A percentile compares a stretch with the other conserved stretches of the same genome.
phyloP scores from a whole-genome alignment of 2,888 invertebrate genomes.

The Drosophila nr. fundita region DNA sequence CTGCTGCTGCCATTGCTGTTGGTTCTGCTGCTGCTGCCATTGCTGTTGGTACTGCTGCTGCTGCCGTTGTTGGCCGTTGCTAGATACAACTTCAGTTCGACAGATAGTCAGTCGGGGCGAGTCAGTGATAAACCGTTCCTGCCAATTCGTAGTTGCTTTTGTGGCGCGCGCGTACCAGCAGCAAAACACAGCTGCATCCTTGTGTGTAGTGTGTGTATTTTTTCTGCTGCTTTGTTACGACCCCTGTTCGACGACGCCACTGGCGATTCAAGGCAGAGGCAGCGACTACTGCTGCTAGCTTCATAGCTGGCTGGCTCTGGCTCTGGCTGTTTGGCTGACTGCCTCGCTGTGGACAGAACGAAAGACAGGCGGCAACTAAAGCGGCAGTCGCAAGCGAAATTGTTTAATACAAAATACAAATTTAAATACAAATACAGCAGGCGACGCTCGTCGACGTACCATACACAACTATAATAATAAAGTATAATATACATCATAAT shows the following conservation, averaged over 20 bases:
- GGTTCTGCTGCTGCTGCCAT: slow-evolving; percentile 5
- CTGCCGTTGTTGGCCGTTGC: slow-evolving; percentile 18
- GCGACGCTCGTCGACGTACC: slow-evolving; percentile 21
- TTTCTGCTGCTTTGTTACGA: slow-evolving; percentile 19
- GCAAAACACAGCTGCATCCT: slow-evolving; percentile 43
- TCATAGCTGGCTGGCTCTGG: slow-evolving; percentile 59
- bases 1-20: slow-evolving; percentile 2
- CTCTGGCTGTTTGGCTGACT: slow-evolving; percentile 71
- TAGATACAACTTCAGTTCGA: slow-evolving; percentile 49
- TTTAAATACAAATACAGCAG: slow-evolving; percentile 52
- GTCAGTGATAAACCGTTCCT: slow-evolving; percentile 42
- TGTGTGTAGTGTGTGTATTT: slow-evolving; percentile 13
- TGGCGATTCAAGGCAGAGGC: slow-evolving; percentile 43
- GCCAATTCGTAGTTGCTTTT: slow-evolving; percentile 37
- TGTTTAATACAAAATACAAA: slow-evolving; percentile 44
- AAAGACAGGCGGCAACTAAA: slow-evolving; percentile 77
- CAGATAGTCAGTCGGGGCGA: slow-evolving; percentile 43
- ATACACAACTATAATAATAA: slow-evolving; percentile 50
- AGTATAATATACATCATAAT: slow-evolving; percentile 48
- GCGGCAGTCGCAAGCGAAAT: slow-evolving; percentile 62
- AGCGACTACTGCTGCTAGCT: slow-evolving; percentile 62
- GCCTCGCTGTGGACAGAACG: slow-evolving; percentile 75
- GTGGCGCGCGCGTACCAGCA: slow-evolving; percentile 13
- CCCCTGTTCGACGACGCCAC: slow-evolving; percentile 49
- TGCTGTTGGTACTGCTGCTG: slow-evolving; percentile 5